These are phyloP conservation scores for Rhinogobio ventralis DNA, from an alignment of 2,797 vertebrate genomes.

Conservation along the genomic window DNA sequence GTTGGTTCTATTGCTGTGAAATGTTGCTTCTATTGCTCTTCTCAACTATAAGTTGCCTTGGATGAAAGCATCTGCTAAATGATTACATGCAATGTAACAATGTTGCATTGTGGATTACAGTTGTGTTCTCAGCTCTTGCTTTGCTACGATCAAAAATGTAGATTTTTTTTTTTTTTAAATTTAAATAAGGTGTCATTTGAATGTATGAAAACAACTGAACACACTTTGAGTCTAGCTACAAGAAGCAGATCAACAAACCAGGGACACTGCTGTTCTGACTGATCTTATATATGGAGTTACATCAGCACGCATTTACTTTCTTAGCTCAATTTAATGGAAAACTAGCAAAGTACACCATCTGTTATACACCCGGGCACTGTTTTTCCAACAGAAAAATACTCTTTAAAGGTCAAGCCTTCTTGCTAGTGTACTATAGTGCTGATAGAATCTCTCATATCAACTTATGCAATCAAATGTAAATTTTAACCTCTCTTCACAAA, in stretches of 20 bases:
- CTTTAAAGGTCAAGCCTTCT: constrained; percentile 21
- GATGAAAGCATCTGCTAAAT: too few species aligned
- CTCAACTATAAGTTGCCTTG: too few species aligned
- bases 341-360: constrained; percentile 23
- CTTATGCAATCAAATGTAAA: constrained; percentile 20
- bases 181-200: background rate
- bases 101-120: too few species aligned
- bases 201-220: background rate
- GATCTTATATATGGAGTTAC: background rate
- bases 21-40: too few species aligned
- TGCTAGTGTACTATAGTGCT: background rate
- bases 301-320: background rate
- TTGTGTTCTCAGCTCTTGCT: background rate
- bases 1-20: too few species aligned
- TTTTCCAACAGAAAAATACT: constrained; percentile 24
- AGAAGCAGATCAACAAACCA: background rate
- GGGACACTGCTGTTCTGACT: background rate
- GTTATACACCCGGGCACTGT: constrained; percentile 19
- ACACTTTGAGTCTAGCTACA: background rate
- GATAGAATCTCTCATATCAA: background rate
- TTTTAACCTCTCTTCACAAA: background rate
- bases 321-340: background rate
- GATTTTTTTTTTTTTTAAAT: too few species aligned
- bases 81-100: too few species aligned
- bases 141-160: background rate